These are phyloP conservation scores for Drosophila pallidifrons DNA, from an alignment of 1,140 invertebrate species.

Conservation along the genomic window DNA sequence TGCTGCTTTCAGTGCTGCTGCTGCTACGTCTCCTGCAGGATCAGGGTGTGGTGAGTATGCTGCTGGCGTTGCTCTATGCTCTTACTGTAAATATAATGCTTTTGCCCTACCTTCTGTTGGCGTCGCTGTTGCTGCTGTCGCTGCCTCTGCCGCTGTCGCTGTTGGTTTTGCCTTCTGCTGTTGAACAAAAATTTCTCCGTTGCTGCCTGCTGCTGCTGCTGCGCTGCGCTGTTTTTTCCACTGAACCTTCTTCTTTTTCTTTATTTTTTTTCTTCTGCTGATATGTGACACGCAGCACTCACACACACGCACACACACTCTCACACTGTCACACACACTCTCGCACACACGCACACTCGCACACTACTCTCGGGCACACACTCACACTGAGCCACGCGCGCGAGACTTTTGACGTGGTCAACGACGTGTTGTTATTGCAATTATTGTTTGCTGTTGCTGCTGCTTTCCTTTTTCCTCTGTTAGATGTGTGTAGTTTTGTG, in stretches of 20 bases:
- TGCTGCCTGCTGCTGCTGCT: slow-evolving; percentile 18
- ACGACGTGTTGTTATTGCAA: slow-evolving; percentile 27
- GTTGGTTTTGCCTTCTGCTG: slow-evolving; percentile 48
- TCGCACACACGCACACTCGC: slow-evolving; percentile 40
- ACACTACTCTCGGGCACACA: slow-evolving; percentile 36
- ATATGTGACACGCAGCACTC: slow-evolving; percentile 69
- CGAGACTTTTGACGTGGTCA: slow-evolving; percentile 38
- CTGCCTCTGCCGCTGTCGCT: slow-evolving; percentile 18
- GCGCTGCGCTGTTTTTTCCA: slow-evolving; percentile 55
- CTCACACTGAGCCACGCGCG: slow-evolving; percentile 43
- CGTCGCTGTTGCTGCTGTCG: slow-evolving; percentile 55
- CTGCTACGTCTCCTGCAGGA: slow-evolving; percentile 63
- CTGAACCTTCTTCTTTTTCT: slow-evolving; percentile 45
- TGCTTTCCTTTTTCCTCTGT: slow-evolving; percentile 8
- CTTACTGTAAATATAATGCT: slow-evolving; percentile 66
- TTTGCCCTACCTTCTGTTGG: slow-evolving; percentile 72
- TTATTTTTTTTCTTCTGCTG: slow-evolving; percentile 37
- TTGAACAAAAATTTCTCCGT: neutral
- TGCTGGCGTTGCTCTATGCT: slow-evolving; percentile 50
- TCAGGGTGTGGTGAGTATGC: slow-evolving; percentile 84
- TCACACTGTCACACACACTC: slow-evolving; percentile 43
- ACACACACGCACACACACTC: slow-evolving; percentile 36
- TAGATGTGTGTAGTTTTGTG: slow-evolving; percentile 2
- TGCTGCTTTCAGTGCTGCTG: slow-evolving; percentile 38
- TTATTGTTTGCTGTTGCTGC: slow-evolving; percentile 33